These are phyloP conservation scores for Onychomys leucogaster DNA, from an alignment of 2,797 vertebrate species.

Conservation along the genomic window DNA sequence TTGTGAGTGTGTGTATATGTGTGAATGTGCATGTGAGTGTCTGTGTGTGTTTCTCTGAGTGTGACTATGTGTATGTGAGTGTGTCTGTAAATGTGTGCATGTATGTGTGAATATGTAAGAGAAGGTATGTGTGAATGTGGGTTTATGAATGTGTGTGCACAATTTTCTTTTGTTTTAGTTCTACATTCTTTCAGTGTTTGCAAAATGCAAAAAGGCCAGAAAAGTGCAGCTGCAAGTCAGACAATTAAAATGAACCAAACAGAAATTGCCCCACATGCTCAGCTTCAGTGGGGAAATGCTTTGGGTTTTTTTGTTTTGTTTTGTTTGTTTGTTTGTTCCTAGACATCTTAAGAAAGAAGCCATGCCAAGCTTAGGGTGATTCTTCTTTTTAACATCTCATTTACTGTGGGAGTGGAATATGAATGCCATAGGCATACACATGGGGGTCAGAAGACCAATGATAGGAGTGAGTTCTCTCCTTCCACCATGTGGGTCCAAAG, in stretches of 20 bases:
- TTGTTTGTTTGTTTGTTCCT: slow-evolving; percentile 4
- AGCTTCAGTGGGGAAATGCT: slow-evolving; percentile 38
- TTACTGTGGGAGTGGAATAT: neutral
- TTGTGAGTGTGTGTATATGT: neutral
- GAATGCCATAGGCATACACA: neutral
- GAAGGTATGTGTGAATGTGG: no score
- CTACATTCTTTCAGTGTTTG: slow-evolving; percentile 44
- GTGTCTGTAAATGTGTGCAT: neutral
- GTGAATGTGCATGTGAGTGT: neutral
- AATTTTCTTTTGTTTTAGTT: neutral
- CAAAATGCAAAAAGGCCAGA: slow-evolving; percentile 52
- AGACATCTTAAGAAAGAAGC: slow-evolving; percentile 50
- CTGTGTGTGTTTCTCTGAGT: neutral
- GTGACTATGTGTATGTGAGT: neutral
- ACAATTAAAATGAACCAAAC: slow-evolving; percentile 7
- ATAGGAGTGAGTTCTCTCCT: neutral
- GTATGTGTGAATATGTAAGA: neutral
- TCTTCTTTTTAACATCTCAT: neutral
- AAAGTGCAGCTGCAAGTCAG: slow-evolving; percentile 30
- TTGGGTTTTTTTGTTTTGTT: neutral
- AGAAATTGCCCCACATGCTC: slow-evolving; percentile 19
- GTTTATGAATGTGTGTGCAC: neutral
- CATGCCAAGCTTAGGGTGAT: slow-evolving; percentile 54
- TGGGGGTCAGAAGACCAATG: neutral
- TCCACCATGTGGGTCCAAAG: neutral